Evolutionary conservation across 1,140 invertebrate genomes (phyloP).

Genomic region (Acromyrmex echinatior): DNA sequence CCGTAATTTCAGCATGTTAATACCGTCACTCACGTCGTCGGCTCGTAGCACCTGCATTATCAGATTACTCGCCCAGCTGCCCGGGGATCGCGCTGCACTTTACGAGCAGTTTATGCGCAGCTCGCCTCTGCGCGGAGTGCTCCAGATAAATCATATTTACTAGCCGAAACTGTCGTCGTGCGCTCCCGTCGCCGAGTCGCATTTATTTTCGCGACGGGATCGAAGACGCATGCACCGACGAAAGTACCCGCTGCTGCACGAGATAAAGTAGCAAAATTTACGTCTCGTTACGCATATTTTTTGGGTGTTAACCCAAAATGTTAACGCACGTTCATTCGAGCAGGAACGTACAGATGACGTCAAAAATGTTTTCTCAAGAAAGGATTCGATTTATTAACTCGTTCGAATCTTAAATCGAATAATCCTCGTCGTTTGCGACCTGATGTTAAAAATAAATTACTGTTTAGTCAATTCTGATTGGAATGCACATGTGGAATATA

Average conservation of each 20-base stretch:
- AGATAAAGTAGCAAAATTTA: constrained; percentile 55
- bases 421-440: background rate
- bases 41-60: constrained; percentile 78
- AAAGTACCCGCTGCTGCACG: background rate
- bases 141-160: constrained; percentile 68
- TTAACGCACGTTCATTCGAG: background rate
- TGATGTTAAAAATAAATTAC: constrained; percentile 1
- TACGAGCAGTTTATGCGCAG: constrained; percentile 72
- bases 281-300: constrained; percentile 6
- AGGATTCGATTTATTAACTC: background rate
- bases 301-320: background rate
- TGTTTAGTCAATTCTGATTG: background rate
- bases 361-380: background rate
- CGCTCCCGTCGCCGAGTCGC: background rate
- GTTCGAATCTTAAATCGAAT: background rate
- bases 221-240: constrained; percentile 30
- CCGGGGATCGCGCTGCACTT: constrained; percentile 67
- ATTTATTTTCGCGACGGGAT: constrained; percentile 37
- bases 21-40: constrained; percentile 68
- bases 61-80: constrained; percentile 78
- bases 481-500: background rate
- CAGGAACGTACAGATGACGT: background rate
- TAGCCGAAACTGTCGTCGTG: constrained; percentile 33
- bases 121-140: constrained; percentile 39
- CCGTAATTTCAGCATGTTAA: constrained; percentile 74